Conservation (phyloP, 1,140 invertebrate species). For the Ceratina australensis region DNA sequence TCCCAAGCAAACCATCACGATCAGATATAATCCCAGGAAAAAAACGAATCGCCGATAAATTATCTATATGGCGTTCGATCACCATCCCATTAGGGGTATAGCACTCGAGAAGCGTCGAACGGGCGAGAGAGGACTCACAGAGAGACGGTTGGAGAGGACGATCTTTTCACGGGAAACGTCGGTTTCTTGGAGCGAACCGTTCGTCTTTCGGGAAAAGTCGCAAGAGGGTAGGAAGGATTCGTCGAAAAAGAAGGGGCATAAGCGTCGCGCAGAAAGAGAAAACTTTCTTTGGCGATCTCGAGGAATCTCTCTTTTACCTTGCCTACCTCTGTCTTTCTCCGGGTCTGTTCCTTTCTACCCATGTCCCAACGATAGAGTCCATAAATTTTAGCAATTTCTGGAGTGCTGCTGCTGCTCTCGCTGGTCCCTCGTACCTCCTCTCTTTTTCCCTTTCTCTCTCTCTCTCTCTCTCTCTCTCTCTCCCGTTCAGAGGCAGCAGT, state of each 20-base stretch:
- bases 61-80: slow-evolving; percentile 32
- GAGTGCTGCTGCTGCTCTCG: slow-evolving; percentile 47
- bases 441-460: not conserved
- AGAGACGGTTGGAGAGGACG: slow-evolving; percentile 4
- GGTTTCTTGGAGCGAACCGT: slow-evolving; percentile 41
- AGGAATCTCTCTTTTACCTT: slow-evolving; percentile 37
- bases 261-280: slow-evolving; percentile 56
- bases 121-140: not conserved
- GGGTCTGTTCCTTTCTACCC: slow-evolving; percentile 7
- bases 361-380: slow-evolving; percentile 50
- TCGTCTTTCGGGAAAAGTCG: slow-evolving; percentile 47
- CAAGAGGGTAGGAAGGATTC: slow-evolving; percentile 28
- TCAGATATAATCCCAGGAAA: not conserved
- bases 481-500: slow-evolving; percentile 16
- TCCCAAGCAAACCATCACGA: slow-evolving; percentile 6
- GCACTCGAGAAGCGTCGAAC: not conserved
- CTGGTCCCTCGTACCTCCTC: not conserved
- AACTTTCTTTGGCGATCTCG: slow-evolving; percentile 55
- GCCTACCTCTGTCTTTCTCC: not conserved
- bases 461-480: not conserved
- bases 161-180: slow-evolving; percentile 43
- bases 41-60: slow-evolving; percentile 26
- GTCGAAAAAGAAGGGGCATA: slow-evolving; percentile 49
- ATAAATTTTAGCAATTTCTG: slow-evolving; percentile 67
- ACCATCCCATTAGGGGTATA: slow-evolving; percentile 28